Conservation (phyloP, 2,113 vertebrate genomes). For the Leptodactylus fuscus region DNA sequence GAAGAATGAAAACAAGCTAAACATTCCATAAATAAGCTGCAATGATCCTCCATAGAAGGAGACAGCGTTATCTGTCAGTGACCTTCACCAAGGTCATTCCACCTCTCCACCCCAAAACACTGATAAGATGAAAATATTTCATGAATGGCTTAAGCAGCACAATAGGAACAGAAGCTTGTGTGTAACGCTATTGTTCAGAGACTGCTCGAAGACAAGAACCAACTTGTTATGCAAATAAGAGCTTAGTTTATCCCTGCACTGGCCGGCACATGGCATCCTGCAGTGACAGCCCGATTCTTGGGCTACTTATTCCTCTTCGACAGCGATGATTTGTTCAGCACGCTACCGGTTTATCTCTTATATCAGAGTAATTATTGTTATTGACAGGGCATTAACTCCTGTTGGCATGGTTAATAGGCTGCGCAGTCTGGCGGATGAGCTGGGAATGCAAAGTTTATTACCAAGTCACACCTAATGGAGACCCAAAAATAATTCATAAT, state of each 20-base stretch:
- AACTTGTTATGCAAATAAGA: slow-evolving; percentile 17
- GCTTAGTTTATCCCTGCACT: neutral
- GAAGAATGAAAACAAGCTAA: neutral
- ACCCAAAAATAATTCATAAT: neutral
- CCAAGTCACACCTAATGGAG: neutral
- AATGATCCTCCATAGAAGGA: neutral
- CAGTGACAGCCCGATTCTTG: slow-evolving; percentile 13
- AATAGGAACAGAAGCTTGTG: neutral
- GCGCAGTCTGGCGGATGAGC: neutral
- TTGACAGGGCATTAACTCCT: slow-evolving; percentile 47
- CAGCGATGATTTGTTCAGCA: slow-evolving; percentile 26
- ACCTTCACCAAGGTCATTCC: slow-evolving; percentile 39
- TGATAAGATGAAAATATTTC: slow-evolving; percentile 33
- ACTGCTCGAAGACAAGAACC: neutral
- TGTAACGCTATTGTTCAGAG: neutral
- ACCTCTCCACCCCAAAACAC: slow-evolving; percentile 5
- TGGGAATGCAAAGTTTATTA: slow-evolving; percentile 35
- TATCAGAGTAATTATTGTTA: slow-evolving; percentile 47
- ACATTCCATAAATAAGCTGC: neutral
- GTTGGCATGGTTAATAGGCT: slow-evolving; percentile 38
- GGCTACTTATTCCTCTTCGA: slow-evolving; percentile 18
- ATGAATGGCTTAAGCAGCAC: neutral
- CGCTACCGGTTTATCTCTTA: slow-evolving; percentile 3
- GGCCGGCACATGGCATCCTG: slow-evolving; percentile 2
- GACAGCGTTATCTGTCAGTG: slow-evolving; percentile 10